Base-by-base conservation (phyloP, 2,113 vertebrate genomes). In the Micronycteris hirsuta region DNA sequence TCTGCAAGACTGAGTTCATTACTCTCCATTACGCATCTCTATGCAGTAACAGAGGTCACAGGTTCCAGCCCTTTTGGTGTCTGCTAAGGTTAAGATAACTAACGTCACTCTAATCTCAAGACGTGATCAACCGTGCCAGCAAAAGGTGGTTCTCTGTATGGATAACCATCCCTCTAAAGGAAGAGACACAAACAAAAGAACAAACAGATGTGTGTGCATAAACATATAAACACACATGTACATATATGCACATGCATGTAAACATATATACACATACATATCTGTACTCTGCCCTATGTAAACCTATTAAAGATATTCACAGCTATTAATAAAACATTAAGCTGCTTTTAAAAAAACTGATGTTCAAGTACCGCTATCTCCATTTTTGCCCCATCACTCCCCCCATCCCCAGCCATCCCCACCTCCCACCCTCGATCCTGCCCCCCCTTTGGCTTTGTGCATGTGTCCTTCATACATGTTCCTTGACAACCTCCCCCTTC, bases 1-100 rank as follows among this genome's bases (percentile, higher is more conserved):
- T 86, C 45, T 96, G 86, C 84, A 97, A 22, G 78, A 91, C 4
- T 56, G 96, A 95, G 89, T 97, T 88, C 95, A 94, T 95, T 92
- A 86, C 95, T 90, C 96, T 96, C 96, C 97, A 96, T 61, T 95
- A 97, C 96, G 97, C 97, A 98, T 98, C 97, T 96, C 83, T 92
- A 94, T 80, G 97, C 91, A 97, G 94, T 52, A 93, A 89, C 86
- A 73, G 96, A 98, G 96, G 98, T 98, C 98, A 98, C 49, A 86
- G 97, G 98, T 98, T 97, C 67, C 45, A 77, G 93, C 97, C 96
- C 94, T 96, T 97, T 98, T 96, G 88, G 95, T 97, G 93, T 97
- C 97, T 98, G 96, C 87, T 68, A 86, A 20, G 93, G 96, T 73
- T 96, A 86, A 95, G 97, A 98, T 98, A 98, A 98, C 96, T 98